phyloP scores from a whole-genome alignment of 2,888 invertebrate species.

The Resseliella maxima region DNA sequence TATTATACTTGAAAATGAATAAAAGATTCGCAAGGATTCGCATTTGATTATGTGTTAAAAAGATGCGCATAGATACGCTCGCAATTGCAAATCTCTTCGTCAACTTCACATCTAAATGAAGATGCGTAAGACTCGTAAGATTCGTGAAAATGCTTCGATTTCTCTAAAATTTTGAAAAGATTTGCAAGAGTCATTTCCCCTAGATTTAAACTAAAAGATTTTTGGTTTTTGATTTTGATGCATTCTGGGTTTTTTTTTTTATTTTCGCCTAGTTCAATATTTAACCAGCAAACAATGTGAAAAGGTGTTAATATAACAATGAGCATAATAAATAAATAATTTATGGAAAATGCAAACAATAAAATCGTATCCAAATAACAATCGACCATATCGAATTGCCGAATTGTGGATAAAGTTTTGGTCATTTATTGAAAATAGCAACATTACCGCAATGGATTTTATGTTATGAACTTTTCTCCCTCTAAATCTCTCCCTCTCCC shows the following conservation, averaged over 20 bases:
- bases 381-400: background rate
- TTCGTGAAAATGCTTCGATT: too few relatives aligned
- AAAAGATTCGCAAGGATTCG: too few relatives aligned
- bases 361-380: background rate
- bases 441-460: constrained; percentile 8
- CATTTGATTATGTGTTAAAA: too few relatives aligned
- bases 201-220: background rate
- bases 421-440: background rate
- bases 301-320: constrained; percentile 4
- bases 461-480: too few relatives aligned
- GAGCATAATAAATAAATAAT: background rate
- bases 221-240: background rate
- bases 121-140: too few relatives aligned
- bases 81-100: too few relatives aligned
- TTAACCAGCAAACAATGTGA: background rate
- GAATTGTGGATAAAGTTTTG: background rate
- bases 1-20: too few relatives aligned
- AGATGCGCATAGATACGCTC: too few relatives aligned
- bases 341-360: background rate
- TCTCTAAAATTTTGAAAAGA: too few relatives aligned
- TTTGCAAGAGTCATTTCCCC: too few relatives aligned
- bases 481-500: too few relatives aligned
- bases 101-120: too few relatives aligned
- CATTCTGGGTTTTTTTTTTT: background rate
- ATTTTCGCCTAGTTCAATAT: background rate